Base-by-base conservation (phyloP, 2,888 invertebrate genomes). In the Agonopterix alstromeriana region DNA sequence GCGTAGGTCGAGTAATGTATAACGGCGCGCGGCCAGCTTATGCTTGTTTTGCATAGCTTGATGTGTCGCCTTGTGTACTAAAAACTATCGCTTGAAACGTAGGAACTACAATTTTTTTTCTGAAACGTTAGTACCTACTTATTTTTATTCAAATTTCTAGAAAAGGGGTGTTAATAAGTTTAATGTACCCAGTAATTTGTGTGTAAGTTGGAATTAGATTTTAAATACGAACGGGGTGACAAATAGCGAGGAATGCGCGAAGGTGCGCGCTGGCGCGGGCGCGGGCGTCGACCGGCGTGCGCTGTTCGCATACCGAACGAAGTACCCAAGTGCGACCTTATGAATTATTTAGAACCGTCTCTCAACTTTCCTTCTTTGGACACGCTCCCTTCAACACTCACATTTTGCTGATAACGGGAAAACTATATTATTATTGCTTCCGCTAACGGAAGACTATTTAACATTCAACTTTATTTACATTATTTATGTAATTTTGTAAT, bases 291-390 rank as follows among this genome's bases (percentile, higher is more conserved):
- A 78, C 81, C 79, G 42, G 10, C 8, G 72, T 53, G 62, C 61
- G 7, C 36, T 36, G 27, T 36, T 63, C 58, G 82, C 81, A 84
- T 84, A 78, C 76, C 70, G 54, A 67, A 55, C 70, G 54, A 67
- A 55, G 54, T 10, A 11, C 43, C 10, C 11, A 27, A 54, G 50
- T 59, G 53, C 64, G 61, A 71, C 70, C 75, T 82, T 73, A 84
- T 84, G 78, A 82, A 80, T 27, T 84, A 85, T 84, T 77, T 68
- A 81, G 58, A 56, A 59, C 63, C 63, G 63, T 61, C 63, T 60
- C 68, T 72, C 70, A 63, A 79, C 82, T 84, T 84, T 84, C 85
- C 82, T 78, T 79, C 70, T 71, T 70, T 62, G 69, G 67, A 57
- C 66, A 65, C 63, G 61, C 67, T 70, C 67, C 72, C 70, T 74